Conservation (phyloP, 1,140 invertebrate genomes). For the Oscheius sp. region DNA sequence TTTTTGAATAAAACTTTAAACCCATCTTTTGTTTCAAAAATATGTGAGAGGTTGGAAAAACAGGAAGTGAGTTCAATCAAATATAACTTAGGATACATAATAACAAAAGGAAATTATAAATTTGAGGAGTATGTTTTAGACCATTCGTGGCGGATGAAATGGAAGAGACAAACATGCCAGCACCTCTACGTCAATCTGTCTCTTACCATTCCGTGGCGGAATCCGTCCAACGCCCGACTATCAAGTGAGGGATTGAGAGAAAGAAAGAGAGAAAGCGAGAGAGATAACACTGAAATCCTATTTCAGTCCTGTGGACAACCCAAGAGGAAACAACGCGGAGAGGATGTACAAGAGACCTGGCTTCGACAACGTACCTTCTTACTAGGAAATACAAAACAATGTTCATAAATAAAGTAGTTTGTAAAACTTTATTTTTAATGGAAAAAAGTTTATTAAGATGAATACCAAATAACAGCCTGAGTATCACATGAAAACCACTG, state of each 20-base stretch:
- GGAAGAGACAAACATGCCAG: slow-evolving; percentile 46
- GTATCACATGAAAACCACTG: no score
- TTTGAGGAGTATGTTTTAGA: slow-evolving; percentile 33
- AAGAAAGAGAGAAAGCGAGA: not conserved
- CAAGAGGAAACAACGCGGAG: slow-evolving; percentile 49
- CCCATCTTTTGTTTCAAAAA: no score
- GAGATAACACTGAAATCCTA: not conserved
- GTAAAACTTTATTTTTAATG: no score
- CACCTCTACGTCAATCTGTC: slow-evolving; percentile 39
- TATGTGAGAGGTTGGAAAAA: no score
- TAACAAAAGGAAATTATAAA: not conserved
- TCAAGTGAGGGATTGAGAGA: slow-evolving; percentile 13
- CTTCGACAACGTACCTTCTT: slow-evolving; percentile 60
- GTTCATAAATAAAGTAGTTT: no score
- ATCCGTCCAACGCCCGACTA: slow-evolving; percentile 17
- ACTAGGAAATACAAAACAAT: no score
- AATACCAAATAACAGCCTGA: no score
- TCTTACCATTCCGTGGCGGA: slow-evolving; percentile 50
- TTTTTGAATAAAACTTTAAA: no score
- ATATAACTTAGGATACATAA: no score
- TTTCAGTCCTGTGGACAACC: slow-evolving; percentile 43
- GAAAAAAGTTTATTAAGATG: no score
- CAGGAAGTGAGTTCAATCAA: no score
- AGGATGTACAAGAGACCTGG: slow-evolving; percentile 53
- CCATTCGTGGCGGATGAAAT: slow-evolving; percentile 53